Evolutionary conservation across 2,888 invertebrate species (phyloP).

Genomic region (Liodrosophila aerea): DNA sequence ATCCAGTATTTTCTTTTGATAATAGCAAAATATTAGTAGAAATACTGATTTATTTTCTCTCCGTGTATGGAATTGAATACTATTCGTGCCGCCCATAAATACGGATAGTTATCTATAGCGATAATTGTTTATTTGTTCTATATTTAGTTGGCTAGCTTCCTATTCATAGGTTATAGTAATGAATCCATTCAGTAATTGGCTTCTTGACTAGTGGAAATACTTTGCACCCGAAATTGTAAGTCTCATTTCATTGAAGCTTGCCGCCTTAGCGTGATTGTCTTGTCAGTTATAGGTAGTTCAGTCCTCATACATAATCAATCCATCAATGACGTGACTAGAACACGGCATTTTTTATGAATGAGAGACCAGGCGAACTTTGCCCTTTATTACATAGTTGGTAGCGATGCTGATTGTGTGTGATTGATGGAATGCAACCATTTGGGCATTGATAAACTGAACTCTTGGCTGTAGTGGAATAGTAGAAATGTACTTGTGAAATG

Average conservation of each 20-base stretch:
- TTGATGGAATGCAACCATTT: constrained; percentile 23
- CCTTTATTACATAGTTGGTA: constrained; percentile 3
- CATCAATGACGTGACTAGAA: constrained; percentile 10
- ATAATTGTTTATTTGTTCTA: constrained; percentile 4
- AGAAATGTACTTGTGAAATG: constrained; percentile 35
- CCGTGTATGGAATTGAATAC: constrained; percentile 6
- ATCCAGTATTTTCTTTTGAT: too few relatives aligned
- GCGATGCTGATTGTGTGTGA: constrained; percentile 21
- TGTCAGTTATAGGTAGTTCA: constrained; percentile 5
- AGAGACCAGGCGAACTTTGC: constrained; percentile 29
- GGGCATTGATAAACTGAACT: constrained; percentile 16
- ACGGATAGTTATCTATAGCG: background rate
- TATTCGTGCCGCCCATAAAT: background rate
- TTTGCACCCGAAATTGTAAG: constrained; percentile 32
- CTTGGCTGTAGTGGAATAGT: background rate
- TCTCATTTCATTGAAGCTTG: constrained; percentile 25
- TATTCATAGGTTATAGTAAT: background rate
- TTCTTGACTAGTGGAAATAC: constrained; percentile 10
- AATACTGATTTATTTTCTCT: background rate
- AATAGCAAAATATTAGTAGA: too few relatives aligned
- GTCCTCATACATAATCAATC: constrained; percentile 36
- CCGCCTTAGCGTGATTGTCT: constrained; percentile 5
- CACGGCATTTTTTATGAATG: constrained; percentile 45
- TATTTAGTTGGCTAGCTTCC: background rate
- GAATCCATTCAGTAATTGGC: constrained; percentile 26